These are phyloP conservation scores for Achatina immaculata DNA, from an alignment of 1,140 invertebrate species.

Conservation along the genomic window DNA sequence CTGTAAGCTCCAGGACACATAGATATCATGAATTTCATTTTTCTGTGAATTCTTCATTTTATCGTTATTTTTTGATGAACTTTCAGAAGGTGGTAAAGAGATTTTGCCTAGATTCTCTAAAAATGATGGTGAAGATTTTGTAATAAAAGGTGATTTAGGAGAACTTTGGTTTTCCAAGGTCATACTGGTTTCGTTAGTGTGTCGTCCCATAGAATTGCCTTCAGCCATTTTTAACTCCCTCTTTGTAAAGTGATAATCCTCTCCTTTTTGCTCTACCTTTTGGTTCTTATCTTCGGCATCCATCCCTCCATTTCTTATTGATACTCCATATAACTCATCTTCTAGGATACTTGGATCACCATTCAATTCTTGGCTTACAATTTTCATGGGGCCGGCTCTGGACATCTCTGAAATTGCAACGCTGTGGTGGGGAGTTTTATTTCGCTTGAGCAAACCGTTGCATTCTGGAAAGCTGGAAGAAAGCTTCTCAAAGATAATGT, in stretches of 20 bases:
- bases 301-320: too few relatives aligned
- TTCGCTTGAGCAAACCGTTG: constrained; percentile 47
- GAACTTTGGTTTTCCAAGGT: neutral
- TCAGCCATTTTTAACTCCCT: neutral
- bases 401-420: constrained; percentile 11
- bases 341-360: neutral
- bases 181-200: neutral
- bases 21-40: neutral
- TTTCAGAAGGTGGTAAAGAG: neutral
- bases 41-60: too few relatives aligned
- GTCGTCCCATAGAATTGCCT: neutral
- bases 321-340: neutral
- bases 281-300: too few relatives aligned
- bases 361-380: neutral
- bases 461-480: constrained; percentile 48
- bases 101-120: neutral
- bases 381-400: neutral
- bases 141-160: neutral
- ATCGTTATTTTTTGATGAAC: neutral
- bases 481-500: constrained; percentile 54
- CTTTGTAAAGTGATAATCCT: neutral
- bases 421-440: constrained; percentile 49
- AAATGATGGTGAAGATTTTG: neutral
- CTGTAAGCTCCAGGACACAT: neutral
- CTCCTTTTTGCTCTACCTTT: neutral